phyloP scores from a whole-genome alignment of 2,113 vertebrate species.

The Cheilinus undulatus region DNA sequence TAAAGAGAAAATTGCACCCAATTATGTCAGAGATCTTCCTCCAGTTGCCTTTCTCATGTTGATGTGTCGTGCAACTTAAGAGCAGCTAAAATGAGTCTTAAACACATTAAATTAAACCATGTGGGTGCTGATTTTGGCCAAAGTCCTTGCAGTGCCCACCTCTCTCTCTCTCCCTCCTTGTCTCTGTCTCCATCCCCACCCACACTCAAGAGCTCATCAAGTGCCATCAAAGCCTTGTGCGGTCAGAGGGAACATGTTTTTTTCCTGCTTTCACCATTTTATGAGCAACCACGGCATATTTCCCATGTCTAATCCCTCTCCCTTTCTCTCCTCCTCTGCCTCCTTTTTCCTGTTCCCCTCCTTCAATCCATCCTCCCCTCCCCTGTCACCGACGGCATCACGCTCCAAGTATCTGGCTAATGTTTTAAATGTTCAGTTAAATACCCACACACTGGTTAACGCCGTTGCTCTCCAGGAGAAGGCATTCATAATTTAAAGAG shows the following conservation, averaged over 20 bases:
- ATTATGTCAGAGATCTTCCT: neutral
- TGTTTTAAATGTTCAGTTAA: slow-evolving; percentile 65
- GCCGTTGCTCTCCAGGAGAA: slow-evolving; percentile 44
- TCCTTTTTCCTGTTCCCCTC: slow-evolving; percentile 50
- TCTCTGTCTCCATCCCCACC: slow-evolving; percentile 55
- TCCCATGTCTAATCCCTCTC: slow-evolving; percentile 49
- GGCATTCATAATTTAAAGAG: slow-evolving; percentile 64
- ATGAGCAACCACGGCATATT: slow-evolving; percentile 47
- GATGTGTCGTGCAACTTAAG: slow-evolving; percentile 6
- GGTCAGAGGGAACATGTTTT: slow-evolving; percentile 64
- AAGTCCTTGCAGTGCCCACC: slow-evolving; percentile 47
- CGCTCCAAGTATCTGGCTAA: slow-evolving; percentile 54
- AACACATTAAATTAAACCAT: slow-evolving; percentile 53
- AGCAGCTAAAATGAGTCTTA: slow-evolving; percentile 44
- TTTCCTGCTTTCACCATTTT: slow-evolving; percentile 63
- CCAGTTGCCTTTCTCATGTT: neutral
- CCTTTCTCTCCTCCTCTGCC: slow-evolving; percentile 35
- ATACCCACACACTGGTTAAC: slow-evolving; percentile 50
- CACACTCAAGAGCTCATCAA: slow-evolving; percentile 64
- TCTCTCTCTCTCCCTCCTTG: slow-evolving; percentile 23
- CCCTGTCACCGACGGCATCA: slow-evolving; percentile 38
- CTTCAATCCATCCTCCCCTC: slow-evolving; percentile 34
- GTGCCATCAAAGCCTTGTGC: slow-evolving; percentile 62
- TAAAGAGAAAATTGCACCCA: slow-evolving; percentile 22
- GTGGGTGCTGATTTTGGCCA: too few species aligned